Conservation (phyloP, 2,113 vertebrate genomes). For the Corythaixoides concolor region DNA sequence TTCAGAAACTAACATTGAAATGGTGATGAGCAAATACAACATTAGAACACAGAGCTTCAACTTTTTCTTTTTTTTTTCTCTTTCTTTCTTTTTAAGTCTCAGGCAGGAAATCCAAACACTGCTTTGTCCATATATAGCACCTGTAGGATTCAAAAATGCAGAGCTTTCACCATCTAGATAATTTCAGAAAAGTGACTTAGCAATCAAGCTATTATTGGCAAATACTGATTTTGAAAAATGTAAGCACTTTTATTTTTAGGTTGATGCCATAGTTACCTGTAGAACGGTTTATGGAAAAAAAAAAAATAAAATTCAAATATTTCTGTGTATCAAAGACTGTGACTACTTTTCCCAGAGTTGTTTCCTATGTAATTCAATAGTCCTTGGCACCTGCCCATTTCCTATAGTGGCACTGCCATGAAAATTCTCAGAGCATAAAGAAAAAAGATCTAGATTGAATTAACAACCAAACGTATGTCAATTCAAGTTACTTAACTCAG, state of each 20-base stretch:
- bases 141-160: not conserved
- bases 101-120: not conserved
- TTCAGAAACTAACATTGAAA: not conserved
- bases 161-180: not conserved
- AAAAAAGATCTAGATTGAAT: not conserved
- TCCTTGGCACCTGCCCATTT: not conserved
- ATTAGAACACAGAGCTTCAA: not conserved
- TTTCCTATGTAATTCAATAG: not conserved
- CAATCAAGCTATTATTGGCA: not conserved
- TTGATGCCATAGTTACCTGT: not conserved
- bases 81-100: not conserved
- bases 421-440: not conserved
- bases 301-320: not conserved
- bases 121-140: not conserved
- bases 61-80: not conserved
- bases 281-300: not conserved
- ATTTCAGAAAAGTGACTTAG: not conserved
- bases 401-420: not conserved
- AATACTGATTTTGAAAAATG: not conserved
- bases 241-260: not conserved
- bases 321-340: not conserved
- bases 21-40: not conserved
- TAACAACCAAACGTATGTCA: not conserved
- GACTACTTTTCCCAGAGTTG: not conserved
- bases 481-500: not conserved